Conservation (phyloP, 2,797 vertebrate species). For the Leucoraja ocellata region DNA sequence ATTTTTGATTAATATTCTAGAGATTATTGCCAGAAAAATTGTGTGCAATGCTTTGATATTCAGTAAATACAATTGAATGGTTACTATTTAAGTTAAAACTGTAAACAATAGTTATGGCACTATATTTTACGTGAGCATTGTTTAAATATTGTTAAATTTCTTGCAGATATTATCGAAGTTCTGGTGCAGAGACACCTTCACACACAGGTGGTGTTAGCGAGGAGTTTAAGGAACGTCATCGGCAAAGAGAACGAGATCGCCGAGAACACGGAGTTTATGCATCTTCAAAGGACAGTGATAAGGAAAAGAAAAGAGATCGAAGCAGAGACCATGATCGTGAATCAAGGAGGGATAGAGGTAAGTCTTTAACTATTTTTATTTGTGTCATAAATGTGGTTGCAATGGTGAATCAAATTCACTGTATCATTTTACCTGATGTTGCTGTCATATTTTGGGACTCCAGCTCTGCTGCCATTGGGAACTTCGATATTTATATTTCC, state of each 20-base stretch:
- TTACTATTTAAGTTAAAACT: not conserved
- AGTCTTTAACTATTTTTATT: not conserved
- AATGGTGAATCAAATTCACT: not conserved
- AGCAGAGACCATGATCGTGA: constrained; percentile 62
- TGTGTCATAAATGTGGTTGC: too few relatives aligned
- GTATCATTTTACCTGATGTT: not conserved
- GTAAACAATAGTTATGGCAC: not conserved
- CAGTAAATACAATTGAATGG: not conserved
- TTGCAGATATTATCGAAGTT: constrained; percentile 79
- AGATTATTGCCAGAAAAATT: not conserved
- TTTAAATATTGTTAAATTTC: not conserved
- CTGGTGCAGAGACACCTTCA: constrained; percentile 86
- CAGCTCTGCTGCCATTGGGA: not conserved
- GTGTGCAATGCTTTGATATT: not conserved
- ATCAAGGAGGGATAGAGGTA: constrained; percentile 62
- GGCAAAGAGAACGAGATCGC: constrained; percentile 82
- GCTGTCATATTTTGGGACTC: not conserved
- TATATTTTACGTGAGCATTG: not conserved
- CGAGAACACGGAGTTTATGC: constrained; percentile 88
- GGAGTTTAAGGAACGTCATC: constrained; percentile 79
- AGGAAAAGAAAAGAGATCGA: constrained; percentile 60
- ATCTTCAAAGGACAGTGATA: constrained; percentile 83
- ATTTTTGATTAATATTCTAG: not conserved
- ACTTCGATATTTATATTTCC: not conserved
- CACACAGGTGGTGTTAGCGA: constrained; percentile 92